phyloP scores from a whole-genome alignment of 1,140 invertebrate genomes.

The Drosophila repleta region DNA sequence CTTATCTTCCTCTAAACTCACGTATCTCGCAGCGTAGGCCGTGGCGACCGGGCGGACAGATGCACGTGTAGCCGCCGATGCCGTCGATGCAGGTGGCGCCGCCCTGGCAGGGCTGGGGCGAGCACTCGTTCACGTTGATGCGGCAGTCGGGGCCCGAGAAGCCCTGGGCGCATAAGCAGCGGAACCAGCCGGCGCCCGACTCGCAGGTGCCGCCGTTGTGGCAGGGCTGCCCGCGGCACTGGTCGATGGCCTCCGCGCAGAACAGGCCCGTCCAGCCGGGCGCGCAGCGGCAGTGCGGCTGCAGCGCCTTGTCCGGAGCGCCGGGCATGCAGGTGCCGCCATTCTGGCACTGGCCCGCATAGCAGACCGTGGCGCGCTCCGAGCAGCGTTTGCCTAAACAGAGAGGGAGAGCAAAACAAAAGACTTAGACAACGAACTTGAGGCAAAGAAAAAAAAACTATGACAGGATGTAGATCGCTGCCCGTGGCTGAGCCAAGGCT shows the following conservation, averaged over 20 bases:
- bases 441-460: neutral
- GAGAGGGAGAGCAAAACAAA: constrained; percentile 42
- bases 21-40: constrained; percentile 88
- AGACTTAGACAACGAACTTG: constrained; percentile 71
- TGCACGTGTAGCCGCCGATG: constrained; percentile 90
- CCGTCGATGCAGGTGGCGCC: constrained; percentile 92
- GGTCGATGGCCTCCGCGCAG: constrained; percentile 79
- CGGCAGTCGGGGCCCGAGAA: constrained; percentile 91
- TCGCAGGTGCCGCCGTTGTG: constrained; percentile 91
- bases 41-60: constrained; percentile 91
- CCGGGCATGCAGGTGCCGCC: constrained; percentile 89
- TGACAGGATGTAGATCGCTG: constrained; percentile 30
- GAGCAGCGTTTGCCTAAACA: constrained; percentile 78
- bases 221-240: constrained; percentile 86
- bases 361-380: constrained; percentile 78
- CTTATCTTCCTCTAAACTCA: constrained; percentile 50
- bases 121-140: constrained; percentile 92
- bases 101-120: constrained; percentile 92
- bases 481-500: constrained; percentile 46
- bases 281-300: constrained; percentile 75
- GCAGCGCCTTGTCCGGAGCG: constrained; percentile 65
- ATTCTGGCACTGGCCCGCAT: constrained; percentile 87
- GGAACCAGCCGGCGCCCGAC: constrained; percentile 91
- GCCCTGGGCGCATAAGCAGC: constrained; percentile 91
- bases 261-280: constrained; percentile 80